phyloP scores from a whole-genome alignment of 2,113 vertebrate species.

The Callorhinus ursinus region DNA sequence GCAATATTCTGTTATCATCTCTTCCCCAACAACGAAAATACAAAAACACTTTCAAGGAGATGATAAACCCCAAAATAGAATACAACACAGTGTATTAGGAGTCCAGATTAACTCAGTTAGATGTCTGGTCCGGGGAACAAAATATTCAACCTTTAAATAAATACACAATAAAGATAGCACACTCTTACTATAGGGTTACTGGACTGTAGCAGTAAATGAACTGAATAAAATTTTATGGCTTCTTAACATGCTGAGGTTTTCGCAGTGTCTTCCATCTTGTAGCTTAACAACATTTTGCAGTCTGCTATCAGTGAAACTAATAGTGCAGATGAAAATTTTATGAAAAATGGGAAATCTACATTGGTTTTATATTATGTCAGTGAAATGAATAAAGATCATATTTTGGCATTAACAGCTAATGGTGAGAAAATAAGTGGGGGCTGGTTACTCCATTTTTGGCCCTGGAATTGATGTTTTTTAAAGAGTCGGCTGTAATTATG shows the following conservation, averaged over 20 bases:
- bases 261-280: conserved; percentile 87
- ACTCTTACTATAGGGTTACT: conserved; percentile 87
- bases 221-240: conserved; percentile 91
- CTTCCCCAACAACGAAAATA: conserved; percentile 16
- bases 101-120: conserved; percentile 80
- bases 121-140: conserved; percentile 74
- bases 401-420: conserved; percentile 89
- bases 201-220: conserved; percentile 90
- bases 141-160: conserved; percentile 90
- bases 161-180: conserved; percentile 90
- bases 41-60: conserved; percentile 50
- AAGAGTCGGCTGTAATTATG: conserved; percentile 87
- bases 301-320: conserved; percentile 89
- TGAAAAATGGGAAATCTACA: conserved; percentile 89
- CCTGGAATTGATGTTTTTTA: conserved; percentile 87
- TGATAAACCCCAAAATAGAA: conserved; percentile 44
- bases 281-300: conserved; percentile 89
- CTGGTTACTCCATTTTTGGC: conserved; percentile 78
- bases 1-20: not conserved
- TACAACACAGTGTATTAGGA: conserved; percentile 63
- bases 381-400: conserved; percentile 89
- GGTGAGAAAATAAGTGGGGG: conserved; percentile 76
- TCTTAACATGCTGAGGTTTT: conserved; percentile 89
- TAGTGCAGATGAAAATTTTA: conserved; percentile 89
- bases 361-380: conserved; percentile 90